Evolutionary conservation across 2,797 vertebrate species (phyloP).

Genomic region (Acipenser oxyrinchus): DNA sequence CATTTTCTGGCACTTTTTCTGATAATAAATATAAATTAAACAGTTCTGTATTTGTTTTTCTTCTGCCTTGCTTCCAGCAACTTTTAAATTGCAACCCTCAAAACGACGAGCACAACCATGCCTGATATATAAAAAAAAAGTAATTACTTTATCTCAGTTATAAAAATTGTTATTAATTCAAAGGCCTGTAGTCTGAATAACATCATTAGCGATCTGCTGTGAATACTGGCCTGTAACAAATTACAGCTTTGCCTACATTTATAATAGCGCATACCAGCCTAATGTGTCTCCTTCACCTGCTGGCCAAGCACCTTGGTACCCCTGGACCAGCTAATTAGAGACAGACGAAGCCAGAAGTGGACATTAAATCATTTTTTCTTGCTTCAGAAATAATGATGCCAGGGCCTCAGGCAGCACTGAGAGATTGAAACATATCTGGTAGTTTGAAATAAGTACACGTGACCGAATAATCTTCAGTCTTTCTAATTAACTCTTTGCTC

Average conservation of each 20-base stretch:
- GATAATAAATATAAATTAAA: no score
- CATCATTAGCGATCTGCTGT: slow-evolving; percentile 1
- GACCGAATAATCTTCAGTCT: slow-evolving; percentile 10
- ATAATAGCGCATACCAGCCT: slow-evolving; percentile 10
- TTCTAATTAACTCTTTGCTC: slow-evolving; percentile 9
- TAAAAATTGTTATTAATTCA: slow-evolving; percentile 13
- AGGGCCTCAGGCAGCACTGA: slow-evolving; percentile 14
- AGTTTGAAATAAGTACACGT: slow-evolving; percentile 15
- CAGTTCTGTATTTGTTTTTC: no score
- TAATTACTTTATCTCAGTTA: slow-evolving; percentile 4
- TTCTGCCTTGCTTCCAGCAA: no score
- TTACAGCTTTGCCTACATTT: slow-evolving; percentile 11
- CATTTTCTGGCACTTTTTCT: no score
- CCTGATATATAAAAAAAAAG: slow-evolving; percentile 3
- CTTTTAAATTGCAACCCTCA: no score
- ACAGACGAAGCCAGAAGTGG: slow-evolving; percentile 16
- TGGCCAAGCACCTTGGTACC: slow-evolving; percentile 20
- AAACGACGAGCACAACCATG: slow-evolving; percentile 2
- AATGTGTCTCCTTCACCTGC: slow-evolving; percentile 11
- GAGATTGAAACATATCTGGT: slow-evolving; percentile 18
- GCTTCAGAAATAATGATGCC: slow-evolving; percentile 15
- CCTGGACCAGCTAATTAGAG: slow-evolving; percentile 15
- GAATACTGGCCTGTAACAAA: slow-evolving; percentile 13
- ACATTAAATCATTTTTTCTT: slow-evolving; percentile 17
- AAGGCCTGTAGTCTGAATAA: slow-evolving; percentile 1